Conservation (phyloP, 2,888 invertebrate genomes). For the Clivina fossor region DNA sequence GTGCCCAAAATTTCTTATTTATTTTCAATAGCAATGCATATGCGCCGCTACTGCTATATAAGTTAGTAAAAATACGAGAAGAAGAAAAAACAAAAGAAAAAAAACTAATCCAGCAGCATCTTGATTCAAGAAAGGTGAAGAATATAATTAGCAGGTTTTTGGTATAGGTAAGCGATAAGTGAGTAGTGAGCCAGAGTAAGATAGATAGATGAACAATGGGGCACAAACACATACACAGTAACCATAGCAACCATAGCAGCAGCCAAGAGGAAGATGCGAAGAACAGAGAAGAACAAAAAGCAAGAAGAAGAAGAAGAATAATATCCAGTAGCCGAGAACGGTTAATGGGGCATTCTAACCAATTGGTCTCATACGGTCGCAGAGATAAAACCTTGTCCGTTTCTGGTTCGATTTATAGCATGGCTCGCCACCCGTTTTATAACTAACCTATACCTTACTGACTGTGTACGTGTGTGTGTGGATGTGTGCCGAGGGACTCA, state of each 20-base stretch:
- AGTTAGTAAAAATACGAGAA: not conserved
- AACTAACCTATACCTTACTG: no score
- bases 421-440: no score
- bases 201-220: no score
- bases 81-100: not conserved
- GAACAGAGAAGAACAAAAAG: not conserved
- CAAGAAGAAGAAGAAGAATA: not conserved
- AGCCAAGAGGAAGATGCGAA: not conserved
- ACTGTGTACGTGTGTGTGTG: not conserved
- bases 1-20: no score
- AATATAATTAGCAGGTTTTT: constrained; percentile 11
- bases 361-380: constrained; percentile 43
- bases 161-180: not conserved
- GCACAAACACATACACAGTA: no score
- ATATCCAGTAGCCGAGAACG: constrained; percentile 41
- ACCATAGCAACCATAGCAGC: not conserved
- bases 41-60: not conserved
- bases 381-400: constrained; percentile 41
- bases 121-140: constrained; percentile 1
- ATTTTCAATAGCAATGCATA: no score
- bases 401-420: constrained; percentile 41
- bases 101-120: not conserved
- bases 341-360: constrained; percentile 44
- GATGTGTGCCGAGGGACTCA: not conserved
- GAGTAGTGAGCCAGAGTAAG: not conserved